These are phyloP conservation scores for Ectropis grisescens DNA, from an alignment of 1,140 invertebrate species.

Conservation along the genomic window DNA sequence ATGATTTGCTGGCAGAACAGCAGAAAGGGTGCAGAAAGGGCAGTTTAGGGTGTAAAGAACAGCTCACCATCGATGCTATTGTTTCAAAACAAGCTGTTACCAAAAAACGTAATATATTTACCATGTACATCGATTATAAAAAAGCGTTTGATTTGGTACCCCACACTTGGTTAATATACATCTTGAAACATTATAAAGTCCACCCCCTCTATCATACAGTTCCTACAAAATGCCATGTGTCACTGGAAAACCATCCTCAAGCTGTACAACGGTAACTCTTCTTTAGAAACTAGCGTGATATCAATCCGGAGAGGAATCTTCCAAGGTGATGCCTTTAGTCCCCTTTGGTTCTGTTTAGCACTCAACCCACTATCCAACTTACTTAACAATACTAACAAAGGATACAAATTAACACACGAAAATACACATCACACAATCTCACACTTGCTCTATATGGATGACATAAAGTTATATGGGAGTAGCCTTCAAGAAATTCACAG, in stretches of 20 bases:
- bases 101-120: conserved; percentile 5
- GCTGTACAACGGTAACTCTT: conserved; percentile 1
- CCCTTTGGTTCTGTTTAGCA: conserved; percentile 17
- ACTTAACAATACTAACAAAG: conserved; percentile 1
- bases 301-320: conserved; percentile 7
- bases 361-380: conserved; percentile 11
- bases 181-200: conserved; percentile 11
- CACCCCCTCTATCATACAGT: conserved; percentile 4
- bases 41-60: conserved; percentile 10
- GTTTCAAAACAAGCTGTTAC: conserved; percentile 4
- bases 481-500: background rate
- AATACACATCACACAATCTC: conserved; percentile 1
- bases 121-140: conserved; percentile 13
- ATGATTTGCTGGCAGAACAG: conserved; percentile 8
- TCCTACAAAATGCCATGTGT: conserved; percentile 3
- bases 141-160: conserved; percentile 16
- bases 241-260: conserved; percentile 11
- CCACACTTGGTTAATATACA: conserved; percentile 12
- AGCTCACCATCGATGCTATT: conserved; percentile 7
- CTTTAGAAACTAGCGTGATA: conserved; percentile 1
- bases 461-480: conserved; percentile 2
- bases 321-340: conserved; percentile 18
- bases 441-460: conserved; percentile 6
- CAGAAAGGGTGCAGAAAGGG: conserved; percentile 10
- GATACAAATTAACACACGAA: conserved; percentile 2